These are phyloP conservation scores for Ictalurus furcatus DNA, from an alignment of 2,113 vertebrate genomes.

Conservation along the genomic window DNA sequence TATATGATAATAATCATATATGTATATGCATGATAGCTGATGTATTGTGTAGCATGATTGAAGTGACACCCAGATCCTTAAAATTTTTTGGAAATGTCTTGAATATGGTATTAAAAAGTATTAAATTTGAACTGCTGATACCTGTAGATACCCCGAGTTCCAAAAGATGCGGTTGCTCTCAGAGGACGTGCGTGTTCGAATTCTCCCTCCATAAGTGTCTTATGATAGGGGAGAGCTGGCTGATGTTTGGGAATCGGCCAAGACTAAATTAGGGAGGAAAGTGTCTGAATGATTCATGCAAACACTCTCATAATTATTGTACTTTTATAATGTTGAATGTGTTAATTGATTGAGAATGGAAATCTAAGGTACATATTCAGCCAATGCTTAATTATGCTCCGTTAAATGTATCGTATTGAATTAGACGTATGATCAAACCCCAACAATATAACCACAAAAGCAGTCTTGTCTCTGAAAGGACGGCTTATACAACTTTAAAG, in stretches of 20 bases:
- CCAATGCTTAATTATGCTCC: not conserved
- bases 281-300: too few species aligned
- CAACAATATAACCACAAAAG: not conserved
- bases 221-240: not conserved
- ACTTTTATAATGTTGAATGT: not conserved
- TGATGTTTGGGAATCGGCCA: not conserved
- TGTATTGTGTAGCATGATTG: too few species aligned
- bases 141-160: not conserved
- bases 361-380: not conserved
- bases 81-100: too few species aligned
- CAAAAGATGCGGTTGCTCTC: not conserved
- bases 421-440: not conserved
- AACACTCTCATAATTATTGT: not conserved
- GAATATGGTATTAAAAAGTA: too few species aligned
- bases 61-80: too few species aligned
- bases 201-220: not conserved
- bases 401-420: not conserved
- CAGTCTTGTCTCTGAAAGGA: not conserved
- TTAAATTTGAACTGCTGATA: too few species aligned
- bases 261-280: not conserved
- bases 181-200: not conserved
- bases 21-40: too few species aligned
- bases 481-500: not conserved
- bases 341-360: too few species aligned
- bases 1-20: too few species aligned